Evolutionary conservation across 2,888 invertebrate species (phyloP), one percentile per base, ranked within the genome.

Genomic region (Ditula angustiorana): DNA sequence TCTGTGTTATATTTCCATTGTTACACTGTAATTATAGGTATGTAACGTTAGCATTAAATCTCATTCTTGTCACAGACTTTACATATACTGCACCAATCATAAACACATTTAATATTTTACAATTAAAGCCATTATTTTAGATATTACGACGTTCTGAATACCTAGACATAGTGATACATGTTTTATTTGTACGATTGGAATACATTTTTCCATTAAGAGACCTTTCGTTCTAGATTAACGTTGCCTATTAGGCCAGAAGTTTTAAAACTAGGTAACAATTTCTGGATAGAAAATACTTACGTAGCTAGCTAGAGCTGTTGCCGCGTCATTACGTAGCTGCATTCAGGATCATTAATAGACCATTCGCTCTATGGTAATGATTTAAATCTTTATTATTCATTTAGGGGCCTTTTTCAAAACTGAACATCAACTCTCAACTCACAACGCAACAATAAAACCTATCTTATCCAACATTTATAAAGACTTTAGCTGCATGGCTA

Each of bases 21-120:
- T 41, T 41, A 28, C 55, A 37, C 41, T 50, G 5, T 55, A 35
- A n/a, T 41, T 37, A 55, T 64, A 64, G 41, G 50, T 46, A 61
- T 63, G 59, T 41, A 61, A n/a, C n/a, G n/a, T n/a, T 71, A 58
- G 68, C 26, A 21, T 58, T 50, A 57, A 50, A 53, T 58, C 7
- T 69, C 55, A 68, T 69, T 66, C 68, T 74, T 61, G 49, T 71
- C 68, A 72, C 67, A 70, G 50, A 33, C 33, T 63, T 41, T 63
- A 63, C 57, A 74, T 60, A 44, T 57, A 56, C 30, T 57, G 66
- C 66, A 66, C 66, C 35, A 26, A 44, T 46, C 55, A 33, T 66
- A 56, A 55, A 16, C 41, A 26, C 23, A 23, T 61, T 50, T 50
- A 63, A 30, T 50, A 57, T 52, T 50, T 50, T 58, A 63, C 46